A percentile compares a stretch with the other conserved stretches of the same genome.
Evolutionary conservation across 2,797 vertebrate genomes (phyloP).

Genomic region (Lepidocolaptes lacrymiger): DNA sequence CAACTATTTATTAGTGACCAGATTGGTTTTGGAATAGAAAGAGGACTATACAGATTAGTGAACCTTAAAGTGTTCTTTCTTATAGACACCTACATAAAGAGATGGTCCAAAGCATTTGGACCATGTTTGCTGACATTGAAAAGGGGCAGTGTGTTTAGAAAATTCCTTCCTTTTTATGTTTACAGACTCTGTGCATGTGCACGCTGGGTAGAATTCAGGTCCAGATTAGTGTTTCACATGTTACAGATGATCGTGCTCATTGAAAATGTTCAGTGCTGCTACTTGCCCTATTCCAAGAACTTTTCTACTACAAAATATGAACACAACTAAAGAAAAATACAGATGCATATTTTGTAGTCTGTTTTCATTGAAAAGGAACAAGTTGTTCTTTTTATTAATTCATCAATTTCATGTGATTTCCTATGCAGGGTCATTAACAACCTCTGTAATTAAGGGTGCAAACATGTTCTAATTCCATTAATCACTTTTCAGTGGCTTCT

Average conservation of each 20-base stretch:
- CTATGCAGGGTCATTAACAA: background rate
- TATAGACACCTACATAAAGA: background rate
- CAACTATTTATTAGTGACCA: background rate
- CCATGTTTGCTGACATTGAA: background rate
- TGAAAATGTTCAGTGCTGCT: background rate
- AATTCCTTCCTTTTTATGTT: background rate
- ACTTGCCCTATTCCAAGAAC: background rate
- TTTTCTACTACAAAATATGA: background rate
- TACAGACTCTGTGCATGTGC: fast-evolving
- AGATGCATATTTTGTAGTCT: background rate
- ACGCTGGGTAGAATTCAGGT: background rate
- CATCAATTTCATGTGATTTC: background rate
- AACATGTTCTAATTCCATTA: background rate
- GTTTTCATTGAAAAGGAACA: background rate
- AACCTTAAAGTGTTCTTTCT: background rate
- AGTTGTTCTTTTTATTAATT: background rate
- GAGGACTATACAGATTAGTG: background rate
- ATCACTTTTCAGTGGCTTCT: background rate
- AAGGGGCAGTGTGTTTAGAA: background rate
- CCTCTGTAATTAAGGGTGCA: background rate
- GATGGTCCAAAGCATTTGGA: background rate
- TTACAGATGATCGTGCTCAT: background rate
- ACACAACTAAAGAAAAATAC: background rate
- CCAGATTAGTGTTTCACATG: background rate
- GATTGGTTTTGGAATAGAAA: background rate